Evolutionary conservation across 2,797 vertebrate genomes (phyloP).

Genomic region (Pogoniulus pusillus): DNA sequence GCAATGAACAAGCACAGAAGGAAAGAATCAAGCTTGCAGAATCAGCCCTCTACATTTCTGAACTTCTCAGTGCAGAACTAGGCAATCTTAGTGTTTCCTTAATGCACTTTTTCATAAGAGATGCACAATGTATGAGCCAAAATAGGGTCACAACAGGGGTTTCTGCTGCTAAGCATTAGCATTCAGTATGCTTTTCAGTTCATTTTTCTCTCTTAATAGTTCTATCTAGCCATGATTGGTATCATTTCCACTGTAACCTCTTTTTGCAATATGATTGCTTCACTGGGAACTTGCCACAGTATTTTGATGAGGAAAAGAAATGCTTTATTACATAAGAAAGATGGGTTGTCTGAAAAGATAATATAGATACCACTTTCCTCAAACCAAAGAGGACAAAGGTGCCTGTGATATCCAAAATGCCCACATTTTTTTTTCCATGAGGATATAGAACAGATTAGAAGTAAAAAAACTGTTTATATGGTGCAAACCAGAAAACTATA

Average conservation of each 20-base stretch:
- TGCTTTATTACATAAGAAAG: neutral
- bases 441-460: neutral
- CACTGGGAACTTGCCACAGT: neutral
- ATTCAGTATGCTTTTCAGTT: neutral
- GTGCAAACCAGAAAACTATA: neutral
- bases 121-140: neutral
- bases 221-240: neutral
- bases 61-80: neutral
- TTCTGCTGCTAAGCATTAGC: neutral
- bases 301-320: conserved; percentile 22
- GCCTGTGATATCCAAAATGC: neutral
- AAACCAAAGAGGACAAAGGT: neutral
- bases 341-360: neutral
- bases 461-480: neutral
- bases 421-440: neutral
- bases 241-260: neutral
- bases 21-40: neutral
- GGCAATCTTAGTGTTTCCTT: neutral
- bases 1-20: neutral
- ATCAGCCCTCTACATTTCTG: neutral
- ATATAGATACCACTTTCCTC: neutral
- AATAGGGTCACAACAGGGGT: neutral
- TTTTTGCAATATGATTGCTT: neutral
- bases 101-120: neutral
- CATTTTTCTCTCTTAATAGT: neutral